Base-by-base conservation (phyloP, 1,140 invertebrate genomes). In the Leptopilina boulardi region DNA sequence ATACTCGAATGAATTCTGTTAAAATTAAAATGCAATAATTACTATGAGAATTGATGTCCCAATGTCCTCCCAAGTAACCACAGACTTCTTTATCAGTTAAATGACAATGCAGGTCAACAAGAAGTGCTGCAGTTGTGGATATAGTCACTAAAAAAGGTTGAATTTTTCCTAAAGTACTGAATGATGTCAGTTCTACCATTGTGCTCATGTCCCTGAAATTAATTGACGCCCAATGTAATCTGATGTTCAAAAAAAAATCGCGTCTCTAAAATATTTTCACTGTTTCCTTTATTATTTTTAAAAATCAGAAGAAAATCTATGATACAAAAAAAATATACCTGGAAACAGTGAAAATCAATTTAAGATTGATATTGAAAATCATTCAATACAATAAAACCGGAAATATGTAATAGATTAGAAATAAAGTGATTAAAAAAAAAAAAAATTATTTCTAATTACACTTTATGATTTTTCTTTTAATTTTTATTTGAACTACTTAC, bases 31-130 rank as follows among this genome's bases (percentile, higher is more conserved):
- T 66, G 41, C 3, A 56, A 54, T 21, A 21, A 94, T 94, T 94
- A 98, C 97, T 97, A 83, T 99, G 98, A 81, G 94, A 94, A 90
- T 97, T 97, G 56, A 97, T 94, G 91, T 98, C 98, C 98, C 98
- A 99, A 59, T 95, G 95, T 23, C 98, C 98, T 73, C 95, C 98
- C 23, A 99, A 90, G 90, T 99, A 99, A 2, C 98, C 98, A 86
- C 97, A 97, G 30, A 99, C 95, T 93, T 99, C 97, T 81, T 95
- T 96, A 80, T 95, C 96, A 18, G 96, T 97, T 77, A 99, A 91
- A 90, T 99, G 98, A 87, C 97, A 97, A 87, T 99, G 98, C 80
- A 98, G 95, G 91, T 99, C 97, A 82, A 98, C 95, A 5, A 99
- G 91, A 42, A 98, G 91, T 74, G 96, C 94, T 15, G 96, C 96